Conservation (phyloP, 2,113 vertebrate genomes). For the Formicarius rufipectus region DNA sequence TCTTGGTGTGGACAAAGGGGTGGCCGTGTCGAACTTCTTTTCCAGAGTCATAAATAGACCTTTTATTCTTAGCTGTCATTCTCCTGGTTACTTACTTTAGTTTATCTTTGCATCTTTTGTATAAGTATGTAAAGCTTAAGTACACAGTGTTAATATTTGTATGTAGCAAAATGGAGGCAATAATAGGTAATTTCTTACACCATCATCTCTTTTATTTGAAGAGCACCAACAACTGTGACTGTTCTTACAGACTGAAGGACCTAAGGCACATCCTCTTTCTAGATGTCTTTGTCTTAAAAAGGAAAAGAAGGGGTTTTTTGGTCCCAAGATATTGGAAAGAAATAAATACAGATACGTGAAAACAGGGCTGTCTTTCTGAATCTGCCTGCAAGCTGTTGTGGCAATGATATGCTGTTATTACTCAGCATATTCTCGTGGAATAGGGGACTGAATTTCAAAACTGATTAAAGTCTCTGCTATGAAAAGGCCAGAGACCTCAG, state of each 20-base stretch:
- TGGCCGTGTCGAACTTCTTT: background rate
- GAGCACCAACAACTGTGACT: background rate
- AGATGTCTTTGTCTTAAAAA: background rate
- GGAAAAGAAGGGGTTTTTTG: background rate
- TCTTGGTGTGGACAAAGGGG: background rate
- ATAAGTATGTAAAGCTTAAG: background rate
- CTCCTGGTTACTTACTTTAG: background rate
- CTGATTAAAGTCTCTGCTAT: background rate
- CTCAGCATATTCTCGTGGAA: constrained; percentile 15
- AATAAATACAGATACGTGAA: background rate
- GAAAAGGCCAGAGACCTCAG: background rate
- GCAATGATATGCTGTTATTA: background rate
- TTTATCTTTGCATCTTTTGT: background rate
- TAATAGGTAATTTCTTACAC: background rate
- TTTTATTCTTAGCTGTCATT: background rate
- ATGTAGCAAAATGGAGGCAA: background rate
- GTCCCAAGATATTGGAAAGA: background rate
- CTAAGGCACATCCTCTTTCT: background rate
- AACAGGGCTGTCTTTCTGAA: background rate
- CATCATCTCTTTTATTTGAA: background rate
- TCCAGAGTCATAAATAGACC: background rate
- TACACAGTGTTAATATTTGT: background rate
- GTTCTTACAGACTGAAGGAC: background rate
- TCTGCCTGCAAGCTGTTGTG: background rate
- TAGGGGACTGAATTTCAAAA: background rate